Evolutionary conservation across 2,113 vertebrate genomes (phyloP), one percentile per base, ranked within the genome.

Genomic region (Cardinalis cardinalis): DNA sequence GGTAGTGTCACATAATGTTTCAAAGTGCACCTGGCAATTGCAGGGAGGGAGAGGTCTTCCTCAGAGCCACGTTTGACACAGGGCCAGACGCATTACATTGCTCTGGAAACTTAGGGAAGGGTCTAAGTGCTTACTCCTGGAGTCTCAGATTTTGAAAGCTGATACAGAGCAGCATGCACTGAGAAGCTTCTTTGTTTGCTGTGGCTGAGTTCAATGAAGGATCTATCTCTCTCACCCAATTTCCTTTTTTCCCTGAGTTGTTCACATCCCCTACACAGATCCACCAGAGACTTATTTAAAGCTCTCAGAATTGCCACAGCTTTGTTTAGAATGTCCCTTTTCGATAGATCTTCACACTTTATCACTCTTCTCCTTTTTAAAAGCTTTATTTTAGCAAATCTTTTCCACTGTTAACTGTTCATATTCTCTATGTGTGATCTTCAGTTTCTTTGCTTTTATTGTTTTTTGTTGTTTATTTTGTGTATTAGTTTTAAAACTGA

Each of bases 51-150:
- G 34, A 36, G 2, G 41, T n/a, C 29, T 80, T 82, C 28, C 28
- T 78, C 14, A 43, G 38, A 58, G 34, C 17, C 11, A 14, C 0
- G 6, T 52, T 52, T 52, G 49, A 52, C 49, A 52, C 34, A 64
- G 43, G 9, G 25, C 38, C 12, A 51, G 41, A 21, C 32, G 55
- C 4, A 7, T 41, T 40, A 31, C 9, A 7, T 12, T 23, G 6
- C 59, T 48, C 4, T 2, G 16, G 26, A 72, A 89, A 24, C 6
- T 19, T 61, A 32, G 8, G 18, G 7, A 46, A 88, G 12, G 28
- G 10, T 59, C 28, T 41, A n/a, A 64, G 15, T 0, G 0, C 51
- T 84, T 44, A 7, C 26, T 61, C 0, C 1, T 41, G 25, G 18
- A 69, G 19, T 76, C 9, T 44, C 16, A 52, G 63, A 61, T 60